Evolutionary conservation across 2,888 invertebrate genomes (phyloP).

Genomic region (Scaptomyza polygonia): DNA sequence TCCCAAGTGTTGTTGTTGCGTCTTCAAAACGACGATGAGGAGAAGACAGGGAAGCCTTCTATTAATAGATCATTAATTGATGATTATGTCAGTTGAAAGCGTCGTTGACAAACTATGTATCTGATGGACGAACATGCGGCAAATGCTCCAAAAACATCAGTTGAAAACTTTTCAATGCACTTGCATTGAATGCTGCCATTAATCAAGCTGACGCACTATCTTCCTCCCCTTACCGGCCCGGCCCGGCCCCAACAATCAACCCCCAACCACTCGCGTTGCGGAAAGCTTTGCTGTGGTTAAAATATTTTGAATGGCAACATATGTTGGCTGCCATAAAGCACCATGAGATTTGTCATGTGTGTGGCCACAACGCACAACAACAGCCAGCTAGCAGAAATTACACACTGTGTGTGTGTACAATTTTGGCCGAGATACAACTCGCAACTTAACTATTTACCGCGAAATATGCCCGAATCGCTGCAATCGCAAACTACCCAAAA

Average conservation of each 20-base stretch:
- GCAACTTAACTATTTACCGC: conserved; percentile 63
- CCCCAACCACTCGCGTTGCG: conserved; percentile 1
- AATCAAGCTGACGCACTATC: conserved; percentile 53
- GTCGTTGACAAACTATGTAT: conserved; percentile 80
- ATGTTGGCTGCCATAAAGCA: conserved; percentile 76
- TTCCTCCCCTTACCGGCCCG: too few relatives aligned
- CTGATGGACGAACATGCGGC: conserved; percentile 69
- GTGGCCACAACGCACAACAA: conserved; percentile 50
- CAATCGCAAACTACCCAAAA: conserved; percentile 61
- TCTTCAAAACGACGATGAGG: conserved; percentile 33
- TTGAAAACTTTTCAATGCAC: conserved; percentile 61
- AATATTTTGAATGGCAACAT: conserved; percentile 82
- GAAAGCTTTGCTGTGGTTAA: conserved; percentile 67
- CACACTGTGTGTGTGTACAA: conserved; percentile 16
- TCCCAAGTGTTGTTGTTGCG: conserved; percentile 73
- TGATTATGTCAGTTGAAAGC: conserved; percentile 81
- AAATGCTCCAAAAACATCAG: conserved; percentile 19
- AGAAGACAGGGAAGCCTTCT: conserved; percentile 50
- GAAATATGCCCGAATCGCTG: conserved; percentile 51
- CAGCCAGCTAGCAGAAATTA: conserved; percentile 11
- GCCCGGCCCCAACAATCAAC: too few relatives aligned
- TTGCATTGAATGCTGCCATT: conserved; percentile 74
- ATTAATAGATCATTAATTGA: conserved; percentile 82
- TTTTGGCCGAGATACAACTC: conserved; percentile 29
- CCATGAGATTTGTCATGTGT: conserved; percentile 76